Evolutionary conservation across 2,888 invertebrate species (phyloP), one percentile per base, ranked within the genome.

Genomic region (Pharmacophagus antenor): DNA sequence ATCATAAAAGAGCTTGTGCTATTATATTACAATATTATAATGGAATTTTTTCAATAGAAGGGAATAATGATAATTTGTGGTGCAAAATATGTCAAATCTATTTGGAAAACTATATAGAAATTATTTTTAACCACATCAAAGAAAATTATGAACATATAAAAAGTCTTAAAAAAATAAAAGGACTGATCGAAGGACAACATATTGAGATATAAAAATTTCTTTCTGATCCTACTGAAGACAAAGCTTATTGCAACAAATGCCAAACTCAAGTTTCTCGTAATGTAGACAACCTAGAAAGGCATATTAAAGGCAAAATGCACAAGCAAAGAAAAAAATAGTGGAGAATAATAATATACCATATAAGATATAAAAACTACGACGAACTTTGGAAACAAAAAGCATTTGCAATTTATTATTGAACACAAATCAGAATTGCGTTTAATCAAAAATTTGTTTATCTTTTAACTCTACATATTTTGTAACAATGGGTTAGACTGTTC

Each of bases 81-180:
- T 84, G 83, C 55, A 84, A 83, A 70, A 67, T 84, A 12, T 84
- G 83, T 51, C 69, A 76, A 63, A 63, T 67, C 10, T 81, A 74
- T 58, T 74, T 83, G 56, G 73, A 77, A 58, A 83, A 84, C 58
- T 78, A 75, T 20, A 69, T 82, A 2, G 76, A 77, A 62, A 49
- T 70, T 3, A 72, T 82, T 62, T 70, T 79, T 59, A 72, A 79
- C 31, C 83, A 84, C 70, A 73, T 82, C 15, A 71, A 76, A 58
- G 67, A 77, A 62, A 64, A 73, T 48, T 62, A 63, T 0, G 67
- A 69, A 3, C 80, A 82, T 70, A 60, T 66, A 17, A 66, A 59
- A 31, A 68, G 62, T 25, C 63, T 80, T 8, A 52, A 50, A 12
- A 79, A 80, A 60, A 64, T 82, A 61, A 56, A 70, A 5, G 63